These are phyloP conservation scores for Fregetta grallaria DNA, from an alignment of 2,113 vertebrate species.

Conservation along the genomic window DNA sequence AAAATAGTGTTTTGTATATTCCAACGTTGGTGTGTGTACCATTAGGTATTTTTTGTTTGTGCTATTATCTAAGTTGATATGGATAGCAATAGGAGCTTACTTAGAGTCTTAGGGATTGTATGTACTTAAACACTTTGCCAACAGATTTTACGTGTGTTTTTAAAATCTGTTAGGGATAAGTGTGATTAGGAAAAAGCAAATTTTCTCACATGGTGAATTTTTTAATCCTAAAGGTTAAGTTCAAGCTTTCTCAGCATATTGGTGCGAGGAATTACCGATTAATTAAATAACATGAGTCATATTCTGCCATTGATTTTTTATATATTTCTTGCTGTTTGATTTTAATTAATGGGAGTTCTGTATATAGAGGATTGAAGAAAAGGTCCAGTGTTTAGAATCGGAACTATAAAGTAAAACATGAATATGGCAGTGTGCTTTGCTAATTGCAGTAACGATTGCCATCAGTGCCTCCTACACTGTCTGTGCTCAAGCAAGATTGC, in stretches of 20 bases:
- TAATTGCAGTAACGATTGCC: constrained; percentile 59
- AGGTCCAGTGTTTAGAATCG: constrained; percentile 49
- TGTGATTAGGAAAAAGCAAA: constrained; percentile 48
- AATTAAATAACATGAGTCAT: constrained; percentile 65
- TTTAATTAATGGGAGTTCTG: constrained; percentile 64
- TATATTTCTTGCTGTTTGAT: constrained; percentile 47
- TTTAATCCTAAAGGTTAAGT: constrained; percentile 58
- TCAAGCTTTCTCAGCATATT: constrained; percentile 64
- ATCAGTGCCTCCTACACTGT: constrained; percentile 60
- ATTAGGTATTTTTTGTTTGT: neutral
- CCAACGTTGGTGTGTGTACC: neutral
- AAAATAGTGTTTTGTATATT: neutral
- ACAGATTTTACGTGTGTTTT: constrained; percentile 53
- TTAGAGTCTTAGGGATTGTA: neutral
- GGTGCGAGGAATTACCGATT: constrained; percentile 56
- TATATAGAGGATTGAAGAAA: constrained; percentile 41
- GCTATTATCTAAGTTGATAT: neutral
- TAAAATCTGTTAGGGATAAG: constrained; percentile 50
- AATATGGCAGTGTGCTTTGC: constrained; percentile 9
- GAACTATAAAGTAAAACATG: constrained; percentile 41
- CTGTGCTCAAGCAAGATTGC: constrained; percentile 57
- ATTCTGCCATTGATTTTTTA: constrained; percentile 57
- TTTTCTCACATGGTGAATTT: constrained; percentile 56
- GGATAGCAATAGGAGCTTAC: neutral
- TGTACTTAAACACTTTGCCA: neutral